Evolutionary conservation across 1,140 invertebrate genomes (phyloP).

Genomic region (Drosophila malerkotliana): DNA sequence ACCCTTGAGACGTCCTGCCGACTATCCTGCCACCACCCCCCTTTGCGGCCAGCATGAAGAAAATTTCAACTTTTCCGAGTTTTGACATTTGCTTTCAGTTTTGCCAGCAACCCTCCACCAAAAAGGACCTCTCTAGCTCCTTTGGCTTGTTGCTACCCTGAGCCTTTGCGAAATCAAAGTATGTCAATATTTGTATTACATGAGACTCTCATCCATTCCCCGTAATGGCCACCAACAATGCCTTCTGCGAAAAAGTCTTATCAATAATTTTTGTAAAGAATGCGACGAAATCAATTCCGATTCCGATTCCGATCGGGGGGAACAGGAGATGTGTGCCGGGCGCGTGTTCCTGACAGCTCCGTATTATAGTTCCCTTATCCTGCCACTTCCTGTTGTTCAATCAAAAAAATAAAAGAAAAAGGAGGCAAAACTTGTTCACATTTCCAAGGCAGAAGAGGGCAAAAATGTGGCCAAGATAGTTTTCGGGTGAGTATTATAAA

Average conservation of each 20-base stretch:
- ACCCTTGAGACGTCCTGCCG: constrained; percentile 49
- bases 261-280: constrained; percentile 79
- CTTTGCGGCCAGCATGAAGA: constrained; percentile 7
- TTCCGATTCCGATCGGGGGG: constrained; percentile 12
- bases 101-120: constrained; percentile 23
- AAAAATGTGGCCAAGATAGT: constrained; percentile 9
- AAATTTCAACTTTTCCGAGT: constrained; percentile 53
- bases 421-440: constrained; percentile 48
- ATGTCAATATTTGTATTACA: constrained; percentile 81
- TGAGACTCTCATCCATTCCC: constrained; percentile 36
- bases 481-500: constrained; percentile 30
- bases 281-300: constrained; percentile 57
- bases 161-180: constrained; percentile 67
- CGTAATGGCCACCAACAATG: constrained; percentile 41
- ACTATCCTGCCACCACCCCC: not conserved
- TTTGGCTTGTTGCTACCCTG: constrained; percentile 34
- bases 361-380: constrained; percentile 32
- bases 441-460: constrained; percentile 11
- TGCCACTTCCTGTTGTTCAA: constrained; percentile 40
- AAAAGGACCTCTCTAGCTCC: constrained; percentile 14
- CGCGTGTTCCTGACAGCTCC: constrained; percentile 73
- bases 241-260: constrained; percentile 63
- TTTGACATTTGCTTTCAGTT: constrained; percentile 72
- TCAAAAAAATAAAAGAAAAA: constrained; percentile 3
- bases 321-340: constrained; percentile 43